phyloP scores from a whole-genome alignment of 2,797 vertebrate genomes.

The Octomys mimax region DNA sequence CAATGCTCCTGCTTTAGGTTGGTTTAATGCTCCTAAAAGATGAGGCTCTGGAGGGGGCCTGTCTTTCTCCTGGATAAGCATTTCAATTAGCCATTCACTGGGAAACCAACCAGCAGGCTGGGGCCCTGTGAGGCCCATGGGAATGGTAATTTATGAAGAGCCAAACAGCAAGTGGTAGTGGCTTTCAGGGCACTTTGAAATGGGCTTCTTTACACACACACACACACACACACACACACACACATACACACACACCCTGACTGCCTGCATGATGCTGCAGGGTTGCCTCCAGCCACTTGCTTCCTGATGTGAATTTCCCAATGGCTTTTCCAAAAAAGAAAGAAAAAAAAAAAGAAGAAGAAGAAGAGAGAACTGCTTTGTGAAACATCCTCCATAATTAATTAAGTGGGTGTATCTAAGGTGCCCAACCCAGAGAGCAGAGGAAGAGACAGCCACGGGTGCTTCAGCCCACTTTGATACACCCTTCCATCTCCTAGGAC shows the following conservation, averaged over 20 bases:
- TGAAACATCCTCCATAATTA: constrained; percentile 63
- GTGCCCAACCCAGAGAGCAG: constrained; percentile 59
- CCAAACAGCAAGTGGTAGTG: neutral
- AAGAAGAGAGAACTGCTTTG: constrained; percentile 60
- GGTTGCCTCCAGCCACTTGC: neutral
- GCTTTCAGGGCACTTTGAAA: neutral
- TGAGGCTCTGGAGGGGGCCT: neutral
- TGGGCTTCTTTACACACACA: constrained; percentile 4
- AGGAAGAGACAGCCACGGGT: constrained; percentile 66
- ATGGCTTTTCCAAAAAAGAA: neutral
- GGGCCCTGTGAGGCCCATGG: neutral
- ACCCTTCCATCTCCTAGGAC: constrained; percentile 80
- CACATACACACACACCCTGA: neutral
- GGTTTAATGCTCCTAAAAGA: neutral
- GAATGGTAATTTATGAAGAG: neutral
- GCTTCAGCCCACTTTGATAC: constrained; percentile 84
- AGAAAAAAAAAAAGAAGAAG: constrained; percentile 12
- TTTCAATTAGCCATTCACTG: constrained; percentile 14
- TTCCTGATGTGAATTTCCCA: constrained; percentile 65
- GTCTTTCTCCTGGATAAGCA: neutral
- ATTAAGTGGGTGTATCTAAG: constrained; percentile 68
- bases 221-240: neutral
- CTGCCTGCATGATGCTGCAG: neutral
- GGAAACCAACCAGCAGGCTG: neutral
- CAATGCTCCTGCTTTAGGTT: neutral